phyloP scores from a whole-genome alignment of 2,888 invertebrate genomes.

The Ophion obscuratus region DNA sequence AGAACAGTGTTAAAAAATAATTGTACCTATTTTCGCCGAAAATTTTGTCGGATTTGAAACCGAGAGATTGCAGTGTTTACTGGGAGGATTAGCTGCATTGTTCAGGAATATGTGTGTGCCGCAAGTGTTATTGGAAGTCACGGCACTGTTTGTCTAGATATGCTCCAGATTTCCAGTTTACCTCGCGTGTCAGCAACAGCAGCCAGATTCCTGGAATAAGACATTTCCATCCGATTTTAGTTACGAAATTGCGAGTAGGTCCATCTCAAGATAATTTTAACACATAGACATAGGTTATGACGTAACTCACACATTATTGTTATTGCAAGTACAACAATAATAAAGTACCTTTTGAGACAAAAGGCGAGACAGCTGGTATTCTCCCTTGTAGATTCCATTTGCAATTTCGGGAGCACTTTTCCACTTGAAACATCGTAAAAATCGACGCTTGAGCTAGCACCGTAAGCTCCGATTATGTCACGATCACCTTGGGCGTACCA shows the following conservation, averaged over 20 bases:
- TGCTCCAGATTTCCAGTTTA: conserved; percentile 80
- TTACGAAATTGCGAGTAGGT: too few relatives aligned
- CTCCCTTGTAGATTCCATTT: conserved; percentile 74
- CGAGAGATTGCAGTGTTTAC: too few relatives aligned
- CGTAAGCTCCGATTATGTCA: conserved; percentile 79
- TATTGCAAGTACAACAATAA: too few relatives aligned
- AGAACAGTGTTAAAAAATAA: too few relatives aligned
- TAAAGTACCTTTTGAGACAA: conserved; percentile 79
- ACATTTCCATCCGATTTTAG: background rate
- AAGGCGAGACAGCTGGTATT: conserved; percentile 78
- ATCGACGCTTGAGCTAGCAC: conserved; percentile 76
- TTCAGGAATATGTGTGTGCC: background rate
- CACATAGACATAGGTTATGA: too few relatives aligned
- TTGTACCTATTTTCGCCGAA: too few relatives aligned
- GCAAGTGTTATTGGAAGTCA: background rate
- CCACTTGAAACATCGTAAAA: conserved; percentile 78
- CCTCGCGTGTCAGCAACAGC: conserved; percentile 79
- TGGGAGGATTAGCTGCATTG: background rate
- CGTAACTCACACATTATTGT: too few relatives aligned
- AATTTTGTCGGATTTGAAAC: too few relatives aligned
- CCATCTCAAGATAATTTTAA: too few relatives aligned
- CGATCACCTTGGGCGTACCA: conserved; percentile 77
- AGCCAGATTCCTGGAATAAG: conserved; percentile 75
- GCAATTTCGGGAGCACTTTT: conserved; percentile 71
- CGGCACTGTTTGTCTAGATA: conserved; percentile 70